phyloP scores from a whole-genome alignment of 2,797 vertebrate genomes.

The Darevskia mixta region DNA sequence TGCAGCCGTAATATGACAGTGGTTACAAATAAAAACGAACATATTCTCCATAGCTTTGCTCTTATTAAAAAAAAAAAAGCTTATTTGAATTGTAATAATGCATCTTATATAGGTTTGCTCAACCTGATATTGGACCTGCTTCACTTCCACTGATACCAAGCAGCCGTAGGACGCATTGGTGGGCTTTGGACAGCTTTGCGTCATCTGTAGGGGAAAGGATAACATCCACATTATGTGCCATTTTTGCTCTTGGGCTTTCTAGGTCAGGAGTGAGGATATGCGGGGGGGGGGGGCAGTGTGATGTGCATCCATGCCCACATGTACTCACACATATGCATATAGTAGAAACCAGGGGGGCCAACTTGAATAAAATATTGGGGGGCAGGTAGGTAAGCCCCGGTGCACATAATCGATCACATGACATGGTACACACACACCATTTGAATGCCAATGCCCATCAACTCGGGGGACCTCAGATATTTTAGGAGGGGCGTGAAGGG shows the following conservation, averaged over 20 bases:
- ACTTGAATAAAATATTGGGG: too few species aligned
- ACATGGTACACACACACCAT: too few species aligned
- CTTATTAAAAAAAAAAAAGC: background rate
- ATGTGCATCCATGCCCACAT: too few species aligned
- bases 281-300: too few species aligned
- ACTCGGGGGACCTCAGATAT: too few species aligned
- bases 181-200: background rate
- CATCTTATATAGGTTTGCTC: background rate
- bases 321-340: too few species aligned
- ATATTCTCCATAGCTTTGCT: background rate
- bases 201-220: background rate
- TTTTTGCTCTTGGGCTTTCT: background rate
- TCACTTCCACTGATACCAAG: background rate
- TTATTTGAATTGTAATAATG: background rate
- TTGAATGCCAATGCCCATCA: too few species aligned
- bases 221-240: background rate
- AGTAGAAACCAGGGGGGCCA: too few species aligned
- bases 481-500: too few species aligned
- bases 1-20: background rate
- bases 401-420: too few species aligned
- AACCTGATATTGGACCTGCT: background rate
- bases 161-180: background rate
- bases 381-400: too few species aligned
- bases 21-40: background rate
- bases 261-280: background rate